Evolutionary conservation across 2,888 invertebrate genomes (phyloP), one percentile per base, ranked within the genome.

Genomic region (Pristionchus arcanus): DNA sequence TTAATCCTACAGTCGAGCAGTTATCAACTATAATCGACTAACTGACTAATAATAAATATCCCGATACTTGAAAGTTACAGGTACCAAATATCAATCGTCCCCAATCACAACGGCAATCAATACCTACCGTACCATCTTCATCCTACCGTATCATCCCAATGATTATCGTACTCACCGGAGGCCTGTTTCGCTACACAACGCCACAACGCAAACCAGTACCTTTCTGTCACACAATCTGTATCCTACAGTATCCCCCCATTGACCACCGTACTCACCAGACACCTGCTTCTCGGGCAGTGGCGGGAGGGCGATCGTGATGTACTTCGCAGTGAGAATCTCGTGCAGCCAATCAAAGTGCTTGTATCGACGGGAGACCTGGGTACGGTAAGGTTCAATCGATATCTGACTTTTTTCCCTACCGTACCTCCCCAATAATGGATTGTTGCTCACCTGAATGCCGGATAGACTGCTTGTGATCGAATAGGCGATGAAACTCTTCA

Each of bases 291-390:
- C 99, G 21, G 99, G 99, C 91, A 99, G 96, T 2, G 99, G 98
- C 90, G 99, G 99, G 94, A 99, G 97, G 4, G 98, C 98, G 94
- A 99, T 97, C 89, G 98, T 96, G 92, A 97, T 97, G 95, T 98
- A 99, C 96, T 99, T 99, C 93, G 97, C 98, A 94, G 97, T 97
- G 91, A 99, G 96, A 93, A 98, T 97, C 95, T 98, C 98, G 96
- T 98, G 98, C 89, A 99, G 96, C 99, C 99, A 99, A 96, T 99
- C 99, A 96, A 99, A 99, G 96, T 99, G 99, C 96, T 99, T 99
- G 96, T 98, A 99, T 93, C 99, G 96, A 92, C 99, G 96, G 91
- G 96, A 96, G 37, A 96, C 98, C 96, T 98, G 97, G 97, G 95
- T 97, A 85, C 71, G 85, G 55, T 63, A 84, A 28, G 63, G 19